These are phyloP conservation scores for Chinchilla lanigera DNA, from an alignment of 2,113 vertebrate genomes.

Conservation along the genomic window DNA sequence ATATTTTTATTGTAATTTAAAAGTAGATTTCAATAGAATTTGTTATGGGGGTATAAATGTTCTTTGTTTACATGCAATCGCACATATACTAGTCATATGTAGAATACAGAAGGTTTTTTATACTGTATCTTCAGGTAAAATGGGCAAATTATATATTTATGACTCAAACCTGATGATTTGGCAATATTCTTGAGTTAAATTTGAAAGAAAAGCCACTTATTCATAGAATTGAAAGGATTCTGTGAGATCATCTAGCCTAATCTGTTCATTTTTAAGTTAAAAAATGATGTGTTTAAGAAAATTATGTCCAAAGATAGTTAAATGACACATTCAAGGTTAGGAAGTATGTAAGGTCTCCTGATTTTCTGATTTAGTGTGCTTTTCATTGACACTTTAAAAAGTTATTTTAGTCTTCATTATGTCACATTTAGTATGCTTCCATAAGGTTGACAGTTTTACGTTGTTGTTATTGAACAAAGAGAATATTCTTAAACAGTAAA, in stretches of 20 bases:
- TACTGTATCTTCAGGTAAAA: slow-evolving; percentile 30
- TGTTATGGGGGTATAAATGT: not conserved
- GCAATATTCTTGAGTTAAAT: not conserved
- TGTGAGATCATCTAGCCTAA: slow-evolving; percentile 28
- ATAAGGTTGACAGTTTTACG: slow-evolving; percentile 17
- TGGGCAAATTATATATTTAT: not conserved
- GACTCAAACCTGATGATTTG: not conserved
- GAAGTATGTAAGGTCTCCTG: not conserved
- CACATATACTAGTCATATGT: not conserved
- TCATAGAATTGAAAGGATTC: not conserved
- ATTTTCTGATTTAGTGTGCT: slow-evolving; percentile 4
- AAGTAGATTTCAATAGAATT: slow-evolving; percentile 18
- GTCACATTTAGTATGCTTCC: slow-evolving; percentile 43
- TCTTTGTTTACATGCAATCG: not conserved
- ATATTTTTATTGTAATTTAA: slow-evolving; percentile 45
- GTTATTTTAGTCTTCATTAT: not conserved
- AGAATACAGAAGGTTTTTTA: not conserved
- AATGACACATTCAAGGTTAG: not conserved
- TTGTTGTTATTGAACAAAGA: slow-evolving; percentile 39
- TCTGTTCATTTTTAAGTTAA: slow-evolving; percentile 37
- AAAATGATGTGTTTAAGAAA: slow-evolving; percentile 3
- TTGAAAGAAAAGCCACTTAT: not conserved
- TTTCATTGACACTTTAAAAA: not conserved
- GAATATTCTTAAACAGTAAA: not conserved
- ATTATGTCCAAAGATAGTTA: not conserved